Evolutionary conservation across 2,113 vertebrate species (phyloP), one percentile per base, ranked within the genome.

Genomic region (Electrona antarctica): DNA sequence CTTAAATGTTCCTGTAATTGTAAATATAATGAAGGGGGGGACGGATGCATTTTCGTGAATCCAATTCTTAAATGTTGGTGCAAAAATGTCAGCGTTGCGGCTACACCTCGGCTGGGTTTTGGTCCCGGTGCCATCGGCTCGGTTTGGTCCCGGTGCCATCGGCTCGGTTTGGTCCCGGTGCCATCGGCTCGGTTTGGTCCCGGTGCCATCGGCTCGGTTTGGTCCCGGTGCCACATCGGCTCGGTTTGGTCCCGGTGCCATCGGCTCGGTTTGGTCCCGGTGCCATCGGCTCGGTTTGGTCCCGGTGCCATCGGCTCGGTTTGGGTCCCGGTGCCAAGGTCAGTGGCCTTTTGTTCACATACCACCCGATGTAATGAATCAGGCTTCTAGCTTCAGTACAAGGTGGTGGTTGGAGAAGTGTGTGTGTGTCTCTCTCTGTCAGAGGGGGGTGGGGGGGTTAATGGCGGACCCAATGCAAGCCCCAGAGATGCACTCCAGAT

Each of bases 401-500:
- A 4, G 33, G 33, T 41, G 56, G 56, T 57, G 56, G 8, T 8
- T 51, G 50, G 8, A 7, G 8, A 12, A 10, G 50, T 50, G 50
- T 51, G 50, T 50, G 50, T 4, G 55, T 57, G 55, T 15, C n/a
- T 2, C n/a, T 58, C n/a, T 15, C n/a, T 58, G 56, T 15, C n/a
- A 21, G 56, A 9, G 56, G 21, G 2, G 29, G 29, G 29, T 33
- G 2, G 29, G 12, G 6, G 8, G 48, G 41, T 49, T 28, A 51
- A 59, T n/a, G 15, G 54, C 13, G 3, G 10, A 58, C 48, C 48
- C 7, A 9, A n/a, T 8, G 29, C 9, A 13, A 74, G 51, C 65
- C 58, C 59, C 14, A 28, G 48, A 66, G 63, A 66, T 45, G 6
- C 63, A 66, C 48, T 21, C 15, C 52, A 63, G 60, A 73, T 58